Evolutionary conservation across 2,797 vertebrate species (phyloP).

Genomic region (Lagocephalus sceleratus): DNA sequence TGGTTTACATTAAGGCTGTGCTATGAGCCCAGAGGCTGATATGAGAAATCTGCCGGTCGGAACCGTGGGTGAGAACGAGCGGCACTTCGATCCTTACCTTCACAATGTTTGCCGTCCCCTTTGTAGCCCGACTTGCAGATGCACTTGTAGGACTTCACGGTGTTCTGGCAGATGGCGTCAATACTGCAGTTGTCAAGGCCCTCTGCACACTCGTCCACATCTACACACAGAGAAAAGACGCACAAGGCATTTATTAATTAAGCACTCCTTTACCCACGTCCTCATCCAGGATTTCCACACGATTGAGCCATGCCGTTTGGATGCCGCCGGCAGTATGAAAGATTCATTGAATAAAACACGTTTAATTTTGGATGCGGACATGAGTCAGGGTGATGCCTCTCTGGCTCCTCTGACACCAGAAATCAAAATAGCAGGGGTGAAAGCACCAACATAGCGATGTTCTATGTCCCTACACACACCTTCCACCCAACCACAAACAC

Average conservation of each 20-base stretch:
- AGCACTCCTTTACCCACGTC: background rate
- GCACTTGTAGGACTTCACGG: conserved; percentile 93
- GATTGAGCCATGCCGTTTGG: too few relatives aligned
- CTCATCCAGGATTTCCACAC: background rate
- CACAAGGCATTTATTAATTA: background rate
- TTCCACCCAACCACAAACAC: too few relatives aligned
- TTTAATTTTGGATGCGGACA: background rate
- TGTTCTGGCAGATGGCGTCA: conserved; percentile 99
- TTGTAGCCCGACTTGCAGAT: conserved; percentile 99
- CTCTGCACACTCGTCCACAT: conserved; percentile 96
- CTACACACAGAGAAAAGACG: conserved; percentile 63
- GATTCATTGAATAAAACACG: background rate
- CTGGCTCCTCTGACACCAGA: background rate
- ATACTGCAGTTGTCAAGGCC: conserved; percentile 97
- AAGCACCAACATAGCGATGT: background rate
- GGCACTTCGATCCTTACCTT: conserved; percentile 79
- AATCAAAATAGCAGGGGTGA: too few relatives aligned
- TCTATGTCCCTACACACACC: background rate
- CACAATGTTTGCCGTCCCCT: conserved; percentile 95
- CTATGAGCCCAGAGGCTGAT: conserved; percentile 31
- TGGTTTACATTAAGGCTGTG: conserved; percentile 52
- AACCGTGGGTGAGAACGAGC: conserved; percentile 28
- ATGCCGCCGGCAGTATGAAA: background rate
- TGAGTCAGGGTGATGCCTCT: background rate
- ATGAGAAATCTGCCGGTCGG: conserved; percentile 18